Evolutionary conservation across 2,888 invertebrate species (phyloP).

Genomic region (Nomada hirtipes): DNA sequence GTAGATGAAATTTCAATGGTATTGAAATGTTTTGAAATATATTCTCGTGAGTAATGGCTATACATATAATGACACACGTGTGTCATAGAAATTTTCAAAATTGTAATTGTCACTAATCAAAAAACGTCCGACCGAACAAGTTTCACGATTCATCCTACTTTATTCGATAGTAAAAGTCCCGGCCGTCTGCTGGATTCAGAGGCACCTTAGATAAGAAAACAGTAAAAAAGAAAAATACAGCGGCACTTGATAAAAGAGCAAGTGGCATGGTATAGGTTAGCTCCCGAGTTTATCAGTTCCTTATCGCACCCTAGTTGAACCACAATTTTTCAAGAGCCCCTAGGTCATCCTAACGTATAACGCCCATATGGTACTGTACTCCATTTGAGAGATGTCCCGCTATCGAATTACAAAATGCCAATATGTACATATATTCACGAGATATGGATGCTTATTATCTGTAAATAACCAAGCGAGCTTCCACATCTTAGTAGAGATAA

Average conservation of each 20-base stretch:
- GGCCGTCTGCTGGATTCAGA: conserved; percentile 15
- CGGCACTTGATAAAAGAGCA: conserved; percentile 24
- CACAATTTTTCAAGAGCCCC: conserved; percentile 40
- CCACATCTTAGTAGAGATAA: too few species aligned
- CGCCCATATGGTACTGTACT: conserved; percentile 6
- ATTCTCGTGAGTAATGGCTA: too few species aligned
- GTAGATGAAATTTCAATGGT: neutral
- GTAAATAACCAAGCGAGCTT: too few species aligned
- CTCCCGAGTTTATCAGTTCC: conserved; percentile 39
- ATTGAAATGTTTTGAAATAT: too few species aligned
- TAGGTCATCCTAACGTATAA: conserved; percentile 36
- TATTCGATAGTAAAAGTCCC: conserved; percentile 32
- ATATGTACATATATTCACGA: neutral
- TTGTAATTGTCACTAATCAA: too few species aligned
- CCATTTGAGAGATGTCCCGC: neutral
- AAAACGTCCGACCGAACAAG: too few species aligned
- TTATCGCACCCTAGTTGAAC: conserved; percentile 61
- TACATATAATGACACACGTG: too few species aligned
- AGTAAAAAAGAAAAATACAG: conserved; percentile 30
- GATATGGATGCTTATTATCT: neutral
- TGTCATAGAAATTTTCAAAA: too few species aligned
- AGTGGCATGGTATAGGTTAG: conserved; percentile 17
- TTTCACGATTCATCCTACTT: conserved; percentile 11
- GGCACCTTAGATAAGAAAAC: neutral
- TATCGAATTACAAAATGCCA: neutral